Evolutionary conservation across 37 sponge, comb jelly and placozoan species (phyloP), one percentile per base, ranked within the genome.

Genomic region (Oscarella lobularis): DNA sequence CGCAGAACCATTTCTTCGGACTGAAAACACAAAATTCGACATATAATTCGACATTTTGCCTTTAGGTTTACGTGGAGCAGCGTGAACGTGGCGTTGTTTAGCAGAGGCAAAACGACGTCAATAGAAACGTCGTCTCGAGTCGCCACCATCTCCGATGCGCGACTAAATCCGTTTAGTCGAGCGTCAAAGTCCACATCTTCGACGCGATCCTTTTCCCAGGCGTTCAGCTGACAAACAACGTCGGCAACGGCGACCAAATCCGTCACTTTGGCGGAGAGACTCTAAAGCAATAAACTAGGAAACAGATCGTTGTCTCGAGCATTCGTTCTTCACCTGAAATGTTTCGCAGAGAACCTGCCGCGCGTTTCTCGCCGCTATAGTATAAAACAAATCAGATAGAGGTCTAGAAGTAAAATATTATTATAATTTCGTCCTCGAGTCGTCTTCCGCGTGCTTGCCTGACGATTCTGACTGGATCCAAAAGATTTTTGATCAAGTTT

Each of bases 181-280:
- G 9, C 0, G 3, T 83, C 84, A 74, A 88, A 91, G 39, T 85
- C 89, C 36, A 85, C 85, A 37, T 91, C 92, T 31, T 91, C 92
- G 0, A 95, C 36, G 6, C 73, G 86, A 20, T 40, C 69, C 0
- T 69, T 38, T 36, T 83, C 77, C 95, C 95, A 95, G 1, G 87
- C 69, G 82, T 95, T 95, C 39, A 89, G 31, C 86, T 91, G 38
- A 2, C 20, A 20, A n/a, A n/a, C n/a, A n/a, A n/a, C n/a, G n/a
- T n/a, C n/a, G n/a, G n/a, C n/a, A n/a, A n/a, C n/a, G n/a, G n/a
- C n/a, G n/a, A n/a, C n/a, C n/a, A n/a, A n/a, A n/a, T n/a, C n/a
- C n/a, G n/a, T n/a, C n/a, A n/a, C n/a, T n/a, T n/a, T n/a, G n/a
- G n/a, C n/a, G n/a, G n/a, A n/a, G n/a, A n/a, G n/a, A n/a, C n/a